Evolutionary conservation across 2,797 vertebrate species (phyloP).

Genomic region (Typhlichthys eigenmanni): DNA sequence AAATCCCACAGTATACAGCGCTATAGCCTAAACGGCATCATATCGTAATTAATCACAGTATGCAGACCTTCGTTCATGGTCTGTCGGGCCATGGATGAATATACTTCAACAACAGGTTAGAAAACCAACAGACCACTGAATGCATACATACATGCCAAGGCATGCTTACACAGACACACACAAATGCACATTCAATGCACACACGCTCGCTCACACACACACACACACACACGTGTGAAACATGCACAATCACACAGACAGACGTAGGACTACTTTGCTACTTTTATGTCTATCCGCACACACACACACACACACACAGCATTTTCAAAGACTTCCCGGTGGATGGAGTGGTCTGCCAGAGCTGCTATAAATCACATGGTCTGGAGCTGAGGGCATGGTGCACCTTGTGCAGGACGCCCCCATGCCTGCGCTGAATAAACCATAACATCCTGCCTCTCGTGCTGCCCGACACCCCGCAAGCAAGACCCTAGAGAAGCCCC

Average conservation of each 20-base stretch:
- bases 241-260: too few relatives aligned
- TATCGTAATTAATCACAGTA: constrained; percentile 55
- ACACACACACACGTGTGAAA: too few relatives aligned
- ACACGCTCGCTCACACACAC: too few relatives aligned
- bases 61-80: constrained; percentile 27
- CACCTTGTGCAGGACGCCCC: constrained; percentile 85
- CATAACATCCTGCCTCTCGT: constrained; percentile 89
- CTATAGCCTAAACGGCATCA: not conserved
- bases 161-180: constrained; percentile 6
- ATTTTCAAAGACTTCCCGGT: constrained; percentile 83
- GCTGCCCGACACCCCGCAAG: constrained; percentile 76
- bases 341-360: constrained; percentile 83
- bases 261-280: too few relatives aligned
- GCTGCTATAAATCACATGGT: constrained; percentile 82
- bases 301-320: constrained; percentile 48
- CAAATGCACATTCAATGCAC: not conserved
- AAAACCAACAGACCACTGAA: constrained; percentile 40
- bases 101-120: constrained; percentile 62
- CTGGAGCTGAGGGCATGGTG: constrained; percentile 82
- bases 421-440: constrained; percentile 86
- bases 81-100: constrained; percentile 44
- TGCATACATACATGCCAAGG: not conserved
- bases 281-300: not conserved
- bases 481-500: constrained; percentile 64
- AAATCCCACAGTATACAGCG: too few relatives aligned